Evolutionary conservation across 2,113 vertebrate species (phyloP), one percentile per base, ranked within the genome.

Genomic region (Rhabdomys dilectus): DNA sequence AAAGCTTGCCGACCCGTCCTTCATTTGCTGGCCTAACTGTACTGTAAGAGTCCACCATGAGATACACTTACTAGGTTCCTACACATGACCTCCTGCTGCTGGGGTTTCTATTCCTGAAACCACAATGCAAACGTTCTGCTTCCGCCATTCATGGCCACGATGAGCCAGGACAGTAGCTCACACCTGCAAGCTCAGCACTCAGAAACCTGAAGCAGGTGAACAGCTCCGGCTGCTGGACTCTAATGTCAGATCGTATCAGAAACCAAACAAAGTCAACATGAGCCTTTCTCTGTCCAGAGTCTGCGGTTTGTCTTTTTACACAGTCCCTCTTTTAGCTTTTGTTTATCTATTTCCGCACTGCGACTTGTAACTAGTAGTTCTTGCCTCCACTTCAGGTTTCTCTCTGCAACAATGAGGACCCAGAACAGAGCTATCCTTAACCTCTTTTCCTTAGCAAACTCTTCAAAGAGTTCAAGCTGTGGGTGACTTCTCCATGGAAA

Each of bases 381-480:
- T 88, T 93, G 76, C 89, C 75, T 76, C 12, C 15, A 39, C 11
- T 42, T 96, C 72, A 86, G n/a, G 93, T 96, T 92, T 92, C 91
- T 62, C 72, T 91, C 81, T 84, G 72, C 16, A 36, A 94, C 48
- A 96, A 96, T 88, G 87, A 96, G 64, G 19, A 70, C 21, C 0
- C 75, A 24, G 48, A 77, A 90, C 84, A 73, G 96, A 96, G 89
- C 53, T 56, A 31, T 90, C 93, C 66, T 73, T 70, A 89, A 77
- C 45, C 1, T 3, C 62, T 91, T 42, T 60, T 89, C 64, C 84
- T 56, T 45, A 64, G 36, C 39, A 81, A 26, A 91, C 5, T 5
- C 75, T 94, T 88, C 92, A 24, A 96, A 76, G 92, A 75, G 70
- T 42, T 89, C 19, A 96, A 91, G 56, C 26, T 95, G 87, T 22